Evolutionary conservation across 2,888 invertebrate species (phyloP), one percentile per base, ranked within the genome.

Genomic region (Rhamnusium bicolor): DNA sequence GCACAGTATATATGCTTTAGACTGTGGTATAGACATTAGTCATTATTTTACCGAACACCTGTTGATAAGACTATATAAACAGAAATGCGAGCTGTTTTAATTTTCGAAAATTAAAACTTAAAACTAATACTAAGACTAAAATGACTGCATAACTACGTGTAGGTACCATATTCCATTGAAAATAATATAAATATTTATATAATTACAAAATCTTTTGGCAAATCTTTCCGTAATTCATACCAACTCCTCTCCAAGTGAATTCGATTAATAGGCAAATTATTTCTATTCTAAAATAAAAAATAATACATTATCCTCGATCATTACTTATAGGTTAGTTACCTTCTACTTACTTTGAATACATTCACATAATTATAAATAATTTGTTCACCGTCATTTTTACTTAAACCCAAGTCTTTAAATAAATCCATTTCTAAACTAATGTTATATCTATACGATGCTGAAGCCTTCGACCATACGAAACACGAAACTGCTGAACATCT

Each of bases 191-290:
- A 2, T 24, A 24, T 24, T n/a, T 6, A 24, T 24, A 24, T 24
- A 24, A 77, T 79, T 75, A 84, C 84, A 62, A 80, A 61, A 61
- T 78, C 71, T 63, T 79, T 81, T 63, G 81, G 77, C 12, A 77
- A 24, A 58, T 83, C 79, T 69, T 76, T 80, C 46, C 76, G 80
- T 68, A 82, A 75, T 65, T 82, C 81, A 63, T 79, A 74, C 69
- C 76, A 80, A 27, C 75, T 79, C 72, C 80, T 80, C 69, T 87
- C 86, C 61, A 88, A 78, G 78, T 84, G 83, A 62, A 88, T 81
- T 79, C 86, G 83, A 80, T 91, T 91, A 61, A 92, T 88, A 0
- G 92, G 91, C 76, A 91, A 87, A 80, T 90, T 90, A 53, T 90
- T 88, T 19, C 91, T 90, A 84, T 93, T 92, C 92, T 93, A 84